Percentiles rank a stretch among this genome's conserved stretches.
These are phyloP conservation scores for Erinaceus europaeus DNA, from an alignment of 2,113 vertebrate species.

Conservation along the genomic window DNA sequence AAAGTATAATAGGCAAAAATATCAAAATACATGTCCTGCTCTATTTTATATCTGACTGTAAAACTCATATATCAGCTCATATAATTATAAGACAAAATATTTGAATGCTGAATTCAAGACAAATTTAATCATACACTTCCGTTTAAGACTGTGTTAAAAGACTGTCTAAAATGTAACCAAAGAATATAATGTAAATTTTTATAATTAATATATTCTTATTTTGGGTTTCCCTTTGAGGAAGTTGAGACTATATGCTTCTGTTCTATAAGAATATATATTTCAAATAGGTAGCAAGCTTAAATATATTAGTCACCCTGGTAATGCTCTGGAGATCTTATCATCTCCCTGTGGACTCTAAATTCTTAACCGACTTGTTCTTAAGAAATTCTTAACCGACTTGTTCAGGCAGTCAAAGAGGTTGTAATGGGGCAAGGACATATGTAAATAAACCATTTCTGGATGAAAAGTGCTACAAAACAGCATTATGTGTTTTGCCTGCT, in stretches of 20 bases:
- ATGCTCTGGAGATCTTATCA: neutral
- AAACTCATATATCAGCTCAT: conserved; percentile 72
- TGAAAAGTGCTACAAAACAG: neutral
- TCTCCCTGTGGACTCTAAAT: neutral
- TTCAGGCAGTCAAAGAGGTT: neutral
- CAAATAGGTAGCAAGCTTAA: neutral
- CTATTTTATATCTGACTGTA: conserved; percentile 62
- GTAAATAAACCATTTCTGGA: neutral
- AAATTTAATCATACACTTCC: conserved; percentile 67
- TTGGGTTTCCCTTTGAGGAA: neutral
- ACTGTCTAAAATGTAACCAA: conserved; percentile 52
- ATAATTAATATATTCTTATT: conserved; percentile 50
- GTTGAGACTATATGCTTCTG: neutral
- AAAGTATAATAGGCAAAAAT: too few species aligned
- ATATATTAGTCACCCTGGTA: neutral
- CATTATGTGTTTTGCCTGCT: neutral
- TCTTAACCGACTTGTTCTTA: too few species aligned
- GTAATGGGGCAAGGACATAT: neutral
- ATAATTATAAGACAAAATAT: conserved; percentile 65
- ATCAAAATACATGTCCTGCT: conserved; percentile 51
- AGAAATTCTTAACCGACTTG: neutral
- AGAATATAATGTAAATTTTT: conserved; percentile 58
- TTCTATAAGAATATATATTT: neutral
- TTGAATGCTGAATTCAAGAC: conserved; percentile 67
- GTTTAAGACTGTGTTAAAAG: conserved; percentile 49